Conservation (phyloP, 2,888 invertebrate genomes). For the Drosophila paranaensis region DNA sequence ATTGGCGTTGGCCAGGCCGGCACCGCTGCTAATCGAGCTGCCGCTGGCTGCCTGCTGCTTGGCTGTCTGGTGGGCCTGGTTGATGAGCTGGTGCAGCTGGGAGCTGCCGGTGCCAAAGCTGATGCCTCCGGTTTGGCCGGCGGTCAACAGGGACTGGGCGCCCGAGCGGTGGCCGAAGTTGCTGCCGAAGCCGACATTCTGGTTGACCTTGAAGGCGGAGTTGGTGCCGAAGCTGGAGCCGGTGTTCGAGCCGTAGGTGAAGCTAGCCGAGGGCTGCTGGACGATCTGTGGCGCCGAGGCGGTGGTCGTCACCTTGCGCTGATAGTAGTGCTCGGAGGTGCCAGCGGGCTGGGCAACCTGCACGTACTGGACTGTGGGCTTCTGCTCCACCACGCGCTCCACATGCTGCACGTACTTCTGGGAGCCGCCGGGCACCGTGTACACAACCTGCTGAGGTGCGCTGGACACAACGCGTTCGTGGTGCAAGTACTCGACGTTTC, state of each 20-base stretch:
- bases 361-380: conserved; percentile 60
- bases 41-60: conserved; percentile 75
- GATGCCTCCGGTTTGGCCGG: conserved; percentile 13
- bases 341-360: conserved; percentile 54
- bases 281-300: conserved; percentile 65
- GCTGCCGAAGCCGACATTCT: conserved; percentile 46
- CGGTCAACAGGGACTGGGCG: conserved; percentile 19
- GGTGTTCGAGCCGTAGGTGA: conserved; percentile 37
- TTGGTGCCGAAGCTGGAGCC: conserved; percentile 55
- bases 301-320: conserved; percentile 68
- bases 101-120: conserved; percentile 43
- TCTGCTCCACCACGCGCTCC: conserved; percentile 70
- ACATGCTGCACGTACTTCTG: conserved; percentile 78
- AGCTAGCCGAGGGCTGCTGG: conserved; percentile 44
- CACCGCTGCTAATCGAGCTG: conserved; percentile 52
- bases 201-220: conserved; percentile 59
- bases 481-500: conserved; percentile 64
- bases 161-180: conserved; percentile 47
- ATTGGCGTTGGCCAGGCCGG: conserved; percentile 56
- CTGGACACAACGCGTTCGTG: conserved; percentile 58
- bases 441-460: conserved; percentile 60
- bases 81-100: conserved; percentile 76
- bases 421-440: conserved; percentile 67
- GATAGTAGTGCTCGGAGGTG: conserved; percentile 78
- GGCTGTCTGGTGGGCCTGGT: conserved; percentile 82